phyloP scores from a whole-genome alignment of 2,113 vertebrate genomes.

The Phocoena phocoena region DNA sequence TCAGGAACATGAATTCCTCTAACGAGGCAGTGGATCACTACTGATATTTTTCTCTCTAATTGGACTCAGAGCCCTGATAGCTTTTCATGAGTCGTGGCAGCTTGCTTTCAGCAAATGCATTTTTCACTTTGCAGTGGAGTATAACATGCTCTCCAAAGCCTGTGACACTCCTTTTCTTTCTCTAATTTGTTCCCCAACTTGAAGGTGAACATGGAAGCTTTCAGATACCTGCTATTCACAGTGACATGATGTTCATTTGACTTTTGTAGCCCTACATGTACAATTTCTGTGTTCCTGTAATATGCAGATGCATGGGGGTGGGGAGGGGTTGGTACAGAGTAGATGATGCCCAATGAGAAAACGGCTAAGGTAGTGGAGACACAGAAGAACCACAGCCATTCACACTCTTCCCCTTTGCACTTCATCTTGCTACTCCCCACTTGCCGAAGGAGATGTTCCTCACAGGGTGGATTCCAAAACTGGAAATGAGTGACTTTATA shows the following conservation, averaged over 20 bases:
- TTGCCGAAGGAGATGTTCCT: too few relatives aligned
- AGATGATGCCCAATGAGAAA: not conserved
- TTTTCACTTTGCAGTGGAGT: constrained; percentile 38
- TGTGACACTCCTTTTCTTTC: not conserved
- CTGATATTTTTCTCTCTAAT: constrained; percentile 59
- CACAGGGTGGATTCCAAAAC: too few relatives aligned
- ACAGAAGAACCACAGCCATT: too few relatives aligned
- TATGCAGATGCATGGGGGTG: fast-evolving
- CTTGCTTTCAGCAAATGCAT: constrained; percentile 48
- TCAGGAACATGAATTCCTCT: constrained; percentile 73
- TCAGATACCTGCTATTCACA: not conserved
- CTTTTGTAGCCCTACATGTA: not conserved
- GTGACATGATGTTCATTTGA: not conserved
- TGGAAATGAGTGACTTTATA: too few relatives aligned
- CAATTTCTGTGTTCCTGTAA: not conserved
- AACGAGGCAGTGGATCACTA: constrained; percentile 69
- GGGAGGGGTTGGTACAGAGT: not conserved
- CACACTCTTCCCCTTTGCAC: too few relatives aligned
- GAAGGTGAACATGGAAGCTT: not conserved
- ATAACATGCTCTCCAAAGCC: not conserved
- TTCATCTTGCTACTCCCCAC: too few relatives aligned
- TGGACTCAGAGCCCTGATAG: constrained; percentile 26
- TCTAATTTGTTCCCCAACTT: not conserved
- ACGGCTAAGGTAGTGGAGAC: too few relatives aligned
- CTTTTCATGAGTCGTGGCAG: constrained; percentile 53